Evolutionary conservation across 2,888 invertebrate genomes (phyloP).

Genomic region (Allacma fusca): DNA sequence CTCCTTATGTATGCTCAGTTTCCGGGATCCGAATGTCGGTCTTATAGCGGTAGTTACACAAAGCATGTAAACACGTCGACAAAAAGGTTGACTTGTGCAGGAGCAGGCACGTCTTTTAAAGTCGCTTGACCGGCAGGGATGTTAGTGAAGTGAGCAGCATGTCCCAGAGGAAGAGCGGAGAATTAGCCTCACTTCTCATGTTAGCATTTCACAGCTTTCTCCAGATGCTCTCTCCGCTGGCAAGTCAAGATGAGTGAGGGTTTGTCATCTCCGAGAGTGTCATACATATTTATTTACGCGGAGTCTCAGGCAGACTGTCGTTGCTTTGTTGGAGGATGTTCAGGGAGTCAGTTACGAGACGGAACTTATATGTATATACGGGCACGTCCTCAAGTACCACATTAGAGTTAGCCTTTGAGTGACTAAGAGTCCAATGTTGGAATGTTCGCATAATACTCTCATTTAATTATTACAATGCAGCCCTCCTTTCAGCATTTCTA

Average conservation of each 20-base stretch:
- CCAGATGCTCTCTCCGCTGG: too few relatives aligned
- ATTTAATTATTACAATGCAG: neutral
- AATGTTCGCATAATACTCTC: neutral
- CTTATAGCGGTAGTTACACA: too few relatives aligned
- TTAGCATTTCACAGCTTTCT: neutral
- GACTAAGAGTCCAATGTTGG: neutral
- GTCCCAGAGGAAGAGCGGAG: neutral
- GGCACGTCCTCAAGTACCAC: neutral
- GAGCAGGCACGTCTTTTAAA: neutral
- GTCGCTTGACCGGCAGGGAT: constrained; percentile 6
- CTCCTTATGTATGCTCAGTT: too few relatives aligned
- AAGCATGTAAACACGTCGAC: too few relatives aligned
- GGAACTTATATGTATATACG: too few relatives aligned
- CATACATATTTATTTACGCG: too few relatives aligned
- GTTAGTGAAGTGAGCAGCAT: neutral
- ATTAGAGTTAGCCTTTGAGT: neutral
- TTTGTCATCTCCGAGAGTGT: too few relatives aligned
- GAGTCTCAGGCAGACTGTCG: too few relatives aligned
- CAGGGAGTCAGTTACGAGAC: too few relatives aligned
- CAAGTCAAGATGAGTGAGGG: too few relatives aligned
- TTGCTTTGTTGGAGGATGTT: too few relatives aligned
- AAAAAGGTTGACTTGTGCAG: neutral
- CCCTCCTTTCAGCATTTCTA: neutral
- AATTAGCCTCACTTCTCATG: neutral
- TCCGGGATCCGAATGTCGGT: too few relatives aligned